Evolutionary conservation across 2,888 invertebrate species (phyloP), one percentile per base, ranked within the genome.

Genomic region (Cecidostiba fungosa): DNA sequence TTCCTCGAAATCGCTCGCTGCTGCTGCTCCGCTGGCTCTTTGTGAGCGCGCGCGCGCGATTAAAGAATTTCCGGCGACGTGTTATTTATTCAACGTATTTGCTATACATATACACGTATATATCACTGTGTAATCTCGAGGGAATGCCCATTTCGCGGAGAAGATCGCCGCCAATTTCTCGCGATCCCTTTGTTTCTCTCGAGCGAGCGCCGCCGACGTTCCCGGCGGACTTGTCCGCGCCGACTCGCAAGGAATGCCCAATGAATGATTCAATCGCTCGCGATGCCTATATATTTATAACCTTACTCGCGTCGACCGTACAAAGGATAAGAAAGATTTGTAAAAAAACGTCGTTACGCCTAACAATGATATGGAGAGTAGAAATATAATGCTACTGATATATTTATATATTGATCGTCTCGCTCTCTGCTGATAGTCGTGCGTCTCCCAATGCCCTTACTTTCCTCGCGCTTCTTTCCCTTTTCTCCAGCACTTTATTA

Each of bases 351-450:
- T 74, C 50, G 69, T 76, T 86, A 89, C 87, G 85, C 84, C 88
- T 87, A 89, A 90, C 89, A 90, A 88, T 92, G 92, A 92, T 92
- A 92, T 92, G 92, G 90, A 89, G 88, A 43, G 43, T 89, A 88
- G 91, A 90, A 90, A 92, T 91, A 90, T n/a, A n/a, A n/a, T 91
- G 90, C 88, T 85, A 85, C 14, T 80, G 70, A 85, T 83, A 81
- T 79, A 89, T 88, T 76, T 69, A 85, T 83, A 81, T 79, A 89
- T 87, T 88, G 87, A 89, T 90, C 88, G 89, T 84, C 84, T 85
- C 74, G 77, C 84, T 86, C 62, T 86, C 62, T 81, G 78, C 73
- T 87, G 80, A 78, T 86, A 77, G 85, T 87, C 88, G 85, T 86
- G 0, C 16, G 89, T 89, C 70, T 76, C 70, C 29, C 70, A 43